Conservation (phyloP, 2,113 vertebrate species). For the Mobula birostris region DNA sequence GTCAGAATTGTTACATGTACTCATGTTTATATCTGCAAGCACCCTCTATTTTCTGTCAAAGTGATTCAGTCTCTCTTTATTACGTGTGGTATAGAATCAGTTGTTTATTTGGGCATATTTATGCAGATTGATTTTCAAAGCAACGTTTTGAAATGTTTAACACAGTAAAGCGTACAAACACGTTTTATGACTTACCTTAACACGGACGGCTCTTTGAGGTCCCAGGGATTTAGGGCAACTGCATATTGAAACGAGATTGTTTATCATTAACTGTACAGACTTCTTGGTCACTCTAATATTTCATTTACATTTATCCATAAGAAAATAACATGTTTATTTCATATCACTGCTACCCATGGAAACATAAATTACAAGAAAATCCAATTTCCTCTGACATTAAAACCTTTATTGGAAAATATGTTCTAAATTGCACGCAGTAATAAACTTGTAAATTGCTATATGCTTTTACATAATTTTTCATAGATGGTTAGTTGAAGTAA, state of each 20-base stretch:
- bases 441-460: slow-evolving; percentile 35
- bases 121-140: slow-evolving; percentile 16
- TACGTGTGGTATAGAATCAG: not conserved
- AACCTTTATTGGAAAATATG: slow-evolving; percentile 36
- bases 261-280: not conserved
- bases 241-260: not conserved
- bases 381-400: slow-evolving; percentile 37
- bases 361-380: slow-evolving; percentile 24
- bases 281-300: not conserved
- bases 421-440: slow-evolving; percentile 33
- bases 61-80: slow-evolving; percentile 28
- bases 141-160: not conserved
- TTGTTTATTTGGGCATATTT: not conserved
- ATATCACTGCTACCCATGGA: not conserved
- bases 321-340: slow-evolving; percentile 23
- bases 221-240: not conserved
- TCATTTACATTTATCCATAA: not conserved
- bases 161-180: too few relatives aligned
- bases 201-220: not conserved
- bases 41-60: not conserved
- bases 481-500: slow-evolving; percentile 35
- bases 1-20: not conserved
- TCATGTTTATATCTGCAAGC: slow-evolving; percentile 19
- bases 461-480: slow-evolving; percentile 36
- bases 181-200: not conserved